These are phyloP conservation scores for Eumaeus atala DNA, from an alignment of 1,140 invertebrate species.

Conservation along the genomic window DNA sequence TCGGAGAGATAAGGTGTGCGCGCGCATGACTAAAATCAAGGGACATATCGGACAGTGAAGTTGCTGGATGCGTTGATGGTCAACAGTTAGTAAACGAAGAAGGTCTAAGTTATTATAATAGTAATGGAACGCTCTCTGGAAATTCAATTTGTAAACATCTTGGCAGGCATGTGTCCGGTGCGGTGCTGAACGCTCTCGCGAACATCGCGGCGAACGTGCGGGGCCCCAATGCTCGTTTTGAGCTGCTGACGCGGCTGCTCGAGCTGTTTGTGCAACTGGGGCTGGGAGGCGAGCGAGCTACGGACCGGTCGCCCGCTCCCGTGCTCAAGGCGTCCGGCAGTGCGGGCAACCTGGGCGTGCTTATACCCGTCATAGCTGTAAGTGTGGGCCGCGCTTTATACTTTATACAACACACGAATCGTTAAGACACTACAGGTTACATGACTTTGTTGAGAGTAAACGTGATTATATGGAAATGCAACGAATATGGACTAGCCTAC, in stretches of 20 bases:
- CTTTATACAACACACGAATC: no score
- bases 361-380: slow-evolving; percentile 97
- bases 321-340: slow-evolving; percentile 89
- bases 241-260: slow-evolving; percentile 89
- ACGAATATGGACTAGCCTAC: no score
- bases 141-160: background rate
- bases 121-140: no score
- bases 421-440: no score
- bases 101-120: no score
- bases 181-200: slow-evolving; percentile 94
- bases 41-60: no score
- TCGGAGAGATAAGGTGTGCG: no score
- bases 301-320: slow-evolving; percentile 86
- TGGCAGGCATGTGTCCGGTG: slow-evolving; percentile 90
- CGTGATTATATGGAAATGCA: no score
- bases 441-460: no score
- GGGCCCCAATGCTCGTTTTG: slow-evolving; percentile 89
- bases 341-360: slow-evolving; percentile 96
- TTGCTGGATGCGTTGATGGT: no score
- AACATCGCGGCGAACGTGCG: slow-evolving; percentile 96
- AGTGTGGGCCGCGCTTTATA: slow-evolving; percentile 25
- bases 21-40: no score
- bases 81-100: no score
- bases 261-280: slow-evolving; percentile 98
- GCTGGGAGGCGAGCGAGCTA: slow-evolving; percentile 94